Evolutionary conservation across 2,797 vertebrate species (phyloP).

Genomic region (Fistularia tabacaria): DNA sequence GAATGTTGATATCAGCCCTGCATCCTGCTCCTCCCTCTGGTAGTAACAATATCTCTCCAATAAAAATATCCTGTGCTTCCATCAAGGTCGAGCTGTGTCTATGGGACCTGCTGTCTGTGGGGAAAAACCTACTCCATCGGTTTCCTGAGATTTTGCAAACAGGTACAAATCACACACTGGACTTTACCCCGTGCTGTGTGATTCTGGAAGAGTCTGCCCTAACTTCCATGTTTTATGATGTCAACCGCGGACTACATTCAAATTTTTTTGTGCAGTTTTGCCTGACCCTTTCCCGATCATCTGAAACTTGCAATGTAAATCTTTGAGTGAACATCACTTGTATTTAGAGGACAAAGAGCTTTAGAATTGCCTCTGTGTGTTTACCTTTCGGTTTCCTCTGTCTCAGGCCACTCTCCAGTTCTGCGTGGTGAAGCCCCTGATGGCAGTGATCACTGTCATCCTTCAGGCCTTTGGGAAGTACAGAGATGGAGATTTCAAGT

Average conservation of each 20-base stretch:
- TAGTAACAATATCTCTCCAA: background rate
- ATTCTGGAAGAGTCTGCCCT: no score
- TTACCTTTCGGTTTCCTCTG: background rate
- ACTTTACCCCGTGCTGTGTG: no score
- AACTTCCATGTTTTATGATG: no score
- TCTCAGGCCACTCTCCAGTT: slow-evolving; percentile 94
- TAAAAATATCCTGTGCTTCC: no score
- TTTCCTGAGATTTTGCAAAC: slow-evolving; percentile 97
- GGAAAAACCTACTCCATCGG: slow-evolving; percentile 96
- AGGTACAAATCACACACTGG: slow-evolving; percentile 52
- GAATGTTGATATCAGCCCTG: no score
- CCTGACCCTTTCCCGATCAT: background rate
- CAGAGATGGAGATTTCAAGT: slow-evolving; percentile 97
- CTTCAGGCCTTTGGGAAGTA: slow-evolving; percentile 97
- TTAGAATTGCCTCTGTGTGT: no score
- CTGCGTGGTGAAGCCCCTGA: slow-evolving; percentile 97
- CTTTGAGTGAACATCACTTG: no score
- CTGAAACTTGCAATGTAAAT: no score
- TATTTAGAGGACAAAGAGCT: no score
- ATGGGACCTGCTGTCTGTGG: slow-evolving; percentile 97
- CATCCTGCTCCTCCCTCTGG: background rate
- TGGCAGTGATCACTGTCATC: slow-evolving; percentile 93
- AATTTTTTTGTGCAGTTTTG: background rate
- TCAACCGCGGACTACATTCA: background rate
- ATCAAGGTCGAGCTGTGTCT: slow-evolving; percentile 91